A percentile compares a stretch with the other conserved stretches of the same genome.
Evolutionary conservation across 1,140 invertebrate species (phyloP).

Genomic region (Lordiphosa collinella): DNA sequence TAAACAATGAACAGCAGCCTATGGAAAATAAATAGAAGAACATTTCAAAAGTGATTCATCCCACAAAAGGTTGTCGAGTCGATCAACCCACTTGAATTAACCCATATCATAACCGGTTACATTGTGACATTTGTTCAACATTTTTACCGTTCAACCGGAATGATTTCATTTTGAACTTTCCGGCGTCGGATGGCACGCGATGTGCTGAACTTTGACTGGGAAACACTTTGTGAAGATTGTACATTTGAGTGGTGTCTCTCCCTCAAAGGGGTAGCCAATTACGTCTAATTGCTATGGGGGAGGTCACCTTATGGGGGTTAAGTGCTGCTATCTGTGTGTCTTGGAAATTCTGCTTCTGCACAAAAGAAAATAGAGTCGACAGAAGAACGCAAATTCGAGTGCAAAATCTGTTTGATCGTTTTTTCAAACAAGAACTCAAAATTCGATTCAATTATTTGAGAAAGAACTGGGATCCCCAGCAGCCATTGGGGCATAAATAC

Average conservation of each 20-base stretch:
- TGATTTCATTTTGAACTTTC: conserved; percentile 11
- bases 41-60: conserved; percentile 18
- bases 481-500: no score
- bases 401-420: no score
- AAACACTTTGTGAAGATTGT: background rate
- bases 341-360: conserved; percentile 6
- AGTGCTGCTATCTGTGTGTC: conserved; percentile 34
- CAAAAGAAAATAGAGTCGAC: no score
- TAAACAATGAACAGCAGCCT: conserved; percentile 3
- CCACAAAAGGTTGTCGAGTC: conserved; percentile 7
- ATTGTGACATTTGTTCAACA: conserved; percentile 27
- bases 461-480: no score
- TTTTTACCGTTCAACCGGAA: conserved; percentile 29
- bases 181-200: background rate
- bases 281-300: conserved; percentile 43
- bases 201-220: background rate
- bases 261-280: conserved; percentile 22
- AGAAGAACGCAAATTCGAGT: no score
- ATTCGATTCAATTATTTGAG: no score
- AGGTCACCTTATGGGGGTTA: conserved; percentile 35
- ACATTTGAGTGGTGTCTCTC: background rate
- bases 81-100: conserved; percentile 23
- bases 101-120: conserved; percentile 47
- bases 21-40: background rate
- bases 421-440: no score